Conservation (phyloP, 2,888 invertebrate genomes). For the Heliconius charithonia region DNA sequence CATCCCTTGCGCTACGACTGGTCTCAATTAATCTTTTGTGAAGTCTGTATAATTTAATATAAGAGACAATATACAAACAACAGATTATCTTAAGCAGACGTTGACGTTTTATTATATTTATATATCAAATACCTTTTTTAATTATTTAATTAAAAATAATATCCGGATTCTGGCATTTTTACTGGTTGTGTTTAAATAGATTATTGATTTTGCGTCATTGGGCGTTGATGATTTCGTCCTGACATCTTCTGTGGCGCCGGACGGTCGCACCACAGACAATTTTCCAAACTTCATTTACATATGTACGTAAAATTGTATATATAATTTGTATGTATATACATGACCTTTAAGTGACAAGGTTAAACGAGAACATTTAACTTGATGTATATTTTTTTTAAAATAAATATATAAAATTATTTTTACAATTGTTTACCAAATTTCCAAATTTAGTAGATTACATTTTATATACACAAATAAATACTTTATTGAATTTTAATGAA, state of each 20-base stretch:
- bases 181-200: background rate
- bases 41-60: background rate
- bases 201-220: constrained; percentile 27
- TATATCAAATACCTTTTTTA: background rate
- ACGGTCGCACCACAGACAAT: constrained; percentile 46
- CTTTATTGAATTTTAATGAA: too few relatives aligned
- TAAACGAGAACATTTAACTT: constrained; percentile 10
- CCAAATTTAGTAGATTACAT: background rate
- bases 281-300: constrained; percentile 45
- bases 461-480: background rate
- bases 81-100: background rate
- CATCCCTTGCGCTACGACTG: too few relatives aligned
- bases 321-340: background rate
- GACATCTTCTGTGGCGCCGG: constrained; percentile 45
- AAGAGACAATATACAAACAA: background rate
- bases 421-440: background rate
- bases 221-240: constrained; percentile 6
- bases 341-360: constrained; percentile 22
- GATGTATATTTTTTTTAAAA: background rate
- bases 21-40: background rate
- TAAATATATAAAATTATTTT: background rate
- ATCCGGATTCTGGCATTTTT: constrained; percentile 15
- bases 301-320: constrained; percentile 40
- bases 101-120: too few relatives aligned
- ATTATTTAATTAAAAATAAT: background rate